Conservation (phyloP, 37 sponge, comb jelly and placozoan genomes). For the Lycopodina hypogea region DNA sequence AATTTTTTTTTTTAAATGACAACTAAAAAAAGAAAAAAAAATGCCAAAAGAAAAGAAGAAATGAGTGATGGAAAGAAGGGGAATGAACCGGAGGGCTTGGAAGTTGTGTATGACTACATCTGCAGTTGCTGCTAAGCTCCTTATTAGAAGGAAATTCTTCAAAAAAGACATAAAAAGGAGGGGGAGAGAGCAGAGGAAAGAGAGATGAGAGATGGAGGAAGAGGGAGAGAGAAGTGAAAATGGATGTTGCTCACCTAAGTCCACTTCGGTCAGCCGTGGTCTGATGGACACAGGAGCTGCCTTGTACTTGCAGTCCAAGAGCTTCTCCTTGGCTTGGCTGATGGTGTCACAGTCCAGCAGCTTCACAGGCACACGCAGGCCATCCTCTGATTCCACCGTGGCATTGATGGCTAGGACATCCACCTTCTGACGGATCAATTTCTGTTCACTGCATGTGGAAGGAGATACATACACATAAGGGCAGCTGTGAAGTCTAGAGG, state of each 20-base stretch:
- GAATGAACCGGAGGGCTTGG: no score
- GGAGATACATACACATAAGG: no score
- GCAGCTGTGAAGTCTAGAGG: no score
- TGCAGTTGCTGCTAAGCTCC: no score
- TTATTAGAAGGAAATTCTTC: no score
- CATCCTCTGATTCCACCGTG: constrained; percentile 52
- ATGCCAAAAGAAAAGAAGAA: no score
- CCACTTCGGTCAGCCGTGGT: constrained; percentile 49
- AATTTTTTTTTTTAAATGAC: no score
- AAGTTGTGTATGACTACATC: no score
- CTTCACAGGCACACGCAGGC: constrained; percentile 56
- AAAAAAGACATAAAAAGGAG: not conserved
- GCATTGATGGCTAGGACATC: constrained; percentile 1
- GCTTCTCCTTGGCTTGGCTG: constrained; percentile 91
- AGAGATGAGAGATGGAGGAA: not conserved
- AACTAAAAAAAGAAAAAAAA: no score
- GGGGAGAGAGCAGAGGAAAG: not conserved
- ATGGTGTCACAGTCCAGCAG: constrained; percentile 92
- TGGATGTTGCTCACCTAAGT: constrained; percentile 45
- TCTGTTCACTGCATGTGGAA: constrained; percentile 65
- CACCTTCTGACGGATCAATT: constrained; percentile 79
- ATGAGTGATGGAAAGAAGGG: no score
- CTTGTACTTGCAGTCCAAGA: constrained; percentile 78
- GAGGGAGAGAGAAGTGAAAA: not conserved
- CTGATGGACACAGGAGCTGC: constrained; percentile 49